These are phyloP conservation scores for Melierax canorus DNA, from an alignment of 2,113 vertebrate genomes.

Conservation along the genomic window DNA sequence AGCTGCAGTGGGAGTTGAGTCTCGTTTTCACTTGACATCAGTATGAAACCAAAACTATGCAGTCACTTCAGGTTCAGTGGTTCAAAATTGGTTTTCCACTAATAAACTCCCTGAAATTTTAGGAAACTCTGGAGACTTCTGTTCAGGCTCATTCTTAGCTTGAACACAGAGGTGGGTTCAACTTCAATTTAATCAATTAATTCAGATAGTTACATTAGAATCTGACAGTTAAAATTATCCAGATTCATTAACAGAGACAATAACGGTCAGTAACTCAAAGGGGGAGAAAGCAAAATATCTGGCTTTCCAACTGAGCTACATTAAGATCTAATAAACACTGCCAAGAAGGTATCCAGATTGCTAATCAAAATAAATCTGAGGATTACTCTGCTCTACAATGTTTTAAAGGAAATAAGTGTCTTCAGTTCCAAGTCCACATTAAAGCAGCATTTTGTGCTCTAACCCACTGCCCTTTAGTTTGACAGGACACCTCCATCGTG, in stretches of 20 bases:
- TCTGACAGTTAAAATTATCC: conserved; percentile 60
- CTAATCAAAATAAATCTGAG: conserved; percentile 63
- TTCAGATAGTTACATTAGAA: conserved; percentile 10
- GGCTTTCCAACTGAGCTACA: conserved; percentile 10
- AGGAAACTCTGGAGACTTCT: conserved; percentile 31
- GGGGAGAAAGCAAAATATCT: conserved; percentile 37
- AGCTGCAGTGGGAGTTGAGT: not conserved
- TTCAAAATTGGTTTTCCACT: conserved; percentile 41
- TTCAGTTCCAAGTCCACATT: not conserved
- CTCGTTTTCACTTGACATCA: not conserved
- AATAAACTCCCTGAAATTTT: conserved; percentile 26
- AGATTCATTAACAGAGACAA: conserved; percentile 60
- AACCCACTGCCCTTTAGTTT: not conserved
- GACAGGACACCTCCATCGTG: not conserved
- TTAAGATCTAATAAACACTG: conserved; percentile 56
- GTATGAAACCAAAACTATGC: not conserved
- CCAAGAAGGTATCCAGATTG: conserved; percentile 62
- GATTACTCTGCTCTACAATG: conserved; percentile 19
- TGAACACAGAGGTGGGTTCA: not conserved
- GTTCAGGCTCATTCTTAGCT: conserved; percentile 41
- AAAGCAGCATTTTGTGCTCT: not conserved
- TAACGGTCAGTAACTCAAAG: conserved; percentile 44
- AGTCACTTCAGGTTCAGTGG: not conserved
- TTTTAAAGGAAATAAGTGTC: conserved; percentile 16
- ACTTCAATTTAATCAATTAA: conserved; percentile 22